Evolutionary conservation across 2,797 vertebrate species (phyloP).

Genomic region (Mormyrus proboscirostris): DNA sequence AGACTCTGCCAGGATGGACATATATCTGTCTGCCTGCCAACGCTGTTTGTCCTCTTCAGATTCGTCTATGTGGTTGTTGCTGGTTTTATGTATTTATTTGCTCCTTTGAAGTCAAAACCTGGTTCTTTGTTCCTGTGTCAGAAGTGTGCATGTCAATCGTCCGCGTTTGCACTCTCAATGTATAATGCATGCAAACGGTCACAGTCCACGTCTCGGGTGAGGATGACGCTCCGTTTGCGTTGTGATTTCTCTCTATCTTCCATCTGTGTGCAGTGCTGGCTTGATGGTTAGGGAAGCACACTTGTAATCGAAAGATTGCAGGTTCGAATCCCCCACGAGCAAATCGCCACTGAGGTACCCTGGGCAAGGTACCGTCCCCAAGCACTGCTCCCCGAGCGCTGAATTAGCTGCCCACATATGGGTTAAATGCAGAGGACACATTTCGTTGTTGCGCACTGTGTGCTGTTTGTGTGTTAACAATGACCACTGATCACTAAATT

Average conservation of each 20-base stretch:
- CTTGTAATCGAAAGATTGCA: too few species aligned
- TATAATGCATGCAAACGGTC: background rate
- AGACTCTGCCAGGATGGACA: background rate
- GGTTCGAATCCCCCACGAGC: too few species aligned
- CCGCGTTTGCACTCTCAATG: background rate
- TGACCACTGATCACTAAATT: too few species aligned
- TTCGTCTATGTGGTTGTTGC: background rate
- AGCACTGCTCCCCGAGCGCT: too few species aligned
- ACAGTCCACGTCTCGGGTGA: background rate
- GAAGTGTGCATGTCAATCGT: background rate
- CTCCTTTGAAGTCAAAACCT: background rate
- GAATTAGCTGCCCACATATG: too few species aligned
- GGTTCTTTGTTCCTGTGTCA: background rate
- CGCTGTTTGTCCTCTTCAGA: background rate
- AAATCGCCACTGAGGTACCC: too few species aligned
- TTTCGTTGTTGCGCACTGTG: too few species aligned
- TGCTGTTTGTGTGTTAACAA: too few species aligned
- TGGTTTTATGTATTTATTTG: background rate
- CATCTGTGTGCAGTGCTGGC: too few species aligned
- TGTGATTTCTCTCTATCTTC: background rate
- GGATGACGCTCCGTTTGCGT: background rate
- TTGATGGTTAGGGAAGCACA: too few species aligned
- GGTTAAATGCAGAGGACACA: too few species aligned
- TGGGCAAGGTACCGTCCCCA: too few species aligned
- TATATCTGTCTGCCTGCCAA: background rate